These are phyloP conservation scores for Aphelocoma californica DNA, from an alignment of 2,797 vertebrate species.

Conservation along the genomic window DNA sequence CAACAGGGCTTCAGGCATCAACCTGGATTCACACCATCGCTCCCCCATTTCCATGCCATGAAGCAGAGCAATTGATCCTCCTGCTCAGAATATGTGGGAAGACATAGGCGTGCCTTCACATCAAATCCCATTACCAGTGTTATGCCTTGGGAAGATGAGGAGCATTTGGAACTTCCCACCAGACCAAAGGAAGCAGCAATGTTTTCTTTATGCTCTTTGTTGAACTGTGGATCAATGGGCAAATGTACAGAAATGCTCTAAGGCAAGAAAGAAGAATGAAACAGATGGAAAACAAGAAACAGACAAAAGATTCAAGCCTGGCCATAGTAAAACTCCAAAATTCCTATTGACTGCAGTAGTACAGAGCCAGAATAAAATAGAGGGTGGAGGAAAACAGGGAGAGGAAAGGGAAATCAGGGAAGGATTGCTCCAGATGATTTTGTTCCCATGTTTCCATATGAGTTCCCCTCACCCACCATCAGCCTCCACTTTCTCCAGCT, in stretches of 20 bases:
- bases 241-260: not conserved
- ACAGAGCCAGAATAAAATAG: not conserved
- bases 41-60: not conserved
- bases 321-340: not conserved
- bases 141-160: not conserved
- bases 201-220: not conserved
- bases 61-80: not conserved
- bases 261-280: not conserved
- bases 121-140: not conserved
- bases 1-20: not conserved
- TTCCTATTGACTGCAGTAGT: not conserved
- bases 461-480: not conserved
- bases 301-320: not conserved
- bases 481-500: not conserved
- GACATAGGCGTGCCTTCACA: not conserved
- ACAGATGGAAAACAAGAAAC: not conserved
- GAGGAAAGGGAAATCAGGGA: not conserved
- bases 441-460: not conserved
- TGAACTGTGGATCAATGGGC: not conserved
- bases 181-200: not conserved
- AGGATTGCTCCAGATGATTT: not conserved
- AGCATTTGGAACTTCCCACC: not conserved
- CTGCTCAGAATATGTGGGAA: not conserved
- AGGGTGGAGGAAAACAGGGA: not conserved
- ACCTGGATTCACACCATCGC: not conserved